A percentile compares a stretch with the other conserved stretches of the same genome.
Conservation (phyloP, 2,113 vertebrate species). For the Oreochromis niloticus region DNA sequence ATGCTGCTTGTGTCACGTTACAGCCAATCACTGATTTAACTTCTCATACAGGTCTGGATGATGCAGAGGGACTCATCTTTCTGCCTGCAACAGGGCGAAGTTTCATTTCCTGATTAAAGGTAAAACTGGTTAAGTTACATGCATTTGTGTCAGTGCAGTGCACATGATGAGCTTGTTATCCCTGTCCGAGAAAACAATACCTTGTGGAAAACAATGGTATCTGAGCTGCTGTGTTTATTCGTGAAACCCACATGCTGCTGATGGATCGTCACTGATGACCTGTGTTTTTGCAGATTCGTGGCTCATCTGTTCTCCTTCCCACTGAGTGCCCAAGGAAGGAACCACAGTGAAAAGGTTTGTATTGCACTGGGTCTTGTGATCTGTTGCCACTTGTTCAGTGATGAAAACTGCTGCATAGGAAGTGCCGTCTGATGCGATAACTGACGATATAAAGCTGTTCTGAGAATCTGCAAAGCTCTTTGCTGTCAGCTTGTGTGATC, state of each 20-base stretch:
- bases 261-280: not conserved
- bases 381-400: not conserved
- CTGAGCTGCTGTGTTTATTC: conserved; percentile 18
- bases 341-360: conserved; percentile 16
- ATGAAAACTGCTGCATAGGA: conserved; percentile 68
- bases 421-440: conserved; percentile 77
- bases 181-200: conserved; percentile 53
- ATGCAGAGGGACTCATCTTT: not conserved
- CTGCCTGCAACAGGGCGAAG: rapidly evolving
- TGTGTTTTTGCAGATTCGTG: not conserved
- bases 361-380: not conserved
- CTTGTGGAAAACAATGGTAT: conserved; percentile 28
- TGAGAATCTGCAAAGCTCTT: conserved; percentile 25
- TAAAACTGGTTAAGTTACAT: not conserved
- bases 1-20: not conserved
- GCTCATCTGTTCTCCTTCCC: not conserved
- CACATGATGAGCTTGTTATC: conserved; percentile 63
- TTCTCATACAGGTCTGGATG: not conserved
- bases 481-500: rapidly evolving
- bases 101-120: not conserved
- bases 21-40: not conserved
- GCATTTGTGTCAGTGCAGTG: not conserved
- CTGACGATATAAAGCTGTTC: conserved; percentile 65
- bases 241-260: rapidly evolving
- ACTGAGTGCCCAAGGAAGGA: not conserved